phyloP scores from a whole-genome alignment of 2,888 invertebrate genomes.

The Aphodius sticticus region DNA sequence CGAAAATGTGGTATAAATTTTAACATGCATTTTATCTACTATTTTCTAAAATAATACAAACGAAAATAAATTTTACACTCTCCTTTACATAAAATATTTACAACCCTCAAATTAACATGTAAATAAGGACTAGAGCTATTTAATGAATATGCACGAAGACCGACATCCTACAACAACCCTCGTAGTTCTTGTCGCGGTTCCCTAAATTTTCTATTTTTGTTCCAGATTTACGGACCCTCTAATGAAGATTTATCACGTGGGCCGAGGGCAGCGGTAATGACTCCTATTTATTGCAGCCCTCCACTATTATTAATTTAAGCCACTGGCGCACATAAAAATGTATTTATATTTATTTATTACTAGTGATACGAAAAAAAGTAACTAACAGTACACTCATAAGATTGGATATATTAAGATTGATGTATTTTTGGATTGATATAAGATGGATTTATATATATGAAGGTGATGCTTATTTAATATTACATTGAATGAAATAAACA shows the following conservation, averaged over 20 bases:
- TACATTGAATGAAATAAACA: no score
- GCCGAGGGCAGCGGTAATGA: neutral
- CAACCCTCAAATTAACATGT: neutral
- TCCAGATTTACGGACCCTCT: neutral
- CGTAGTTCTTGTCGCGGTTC: neutral
- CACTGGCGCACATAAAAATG: neutral
- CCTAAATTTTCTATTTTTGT: conserved; percentile 4
- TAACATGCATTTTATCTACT: no score
- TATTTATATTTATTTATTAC: neutral
- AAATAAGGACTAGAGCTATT: neutral
- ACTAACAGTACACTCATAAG: neutral
- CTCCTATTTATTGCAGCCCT: neutral
- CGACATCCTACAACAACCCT: neutral
- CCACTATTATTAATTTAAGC: neutral
- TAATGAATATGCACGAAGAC: neutral
- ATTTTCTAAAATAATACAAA: no score
- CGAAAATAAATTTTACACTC: neutral
- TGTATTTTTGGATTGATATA: no score
- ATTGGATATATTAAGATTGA: neutral
- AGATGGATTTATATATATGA: no score
- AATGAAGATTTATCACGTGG: conserved; percentile 4
- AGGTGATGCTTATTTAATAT: no score
- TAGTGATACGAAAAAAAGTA: neutral
- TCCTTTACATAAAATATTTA: neutral
- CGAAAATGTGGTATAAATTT: no score